These are phyloP conservation scores for Drosophila pseudotakahashii DNA, from an alignment of 2,888 invertebrate species.

Conservation along the genomic window DNA sequence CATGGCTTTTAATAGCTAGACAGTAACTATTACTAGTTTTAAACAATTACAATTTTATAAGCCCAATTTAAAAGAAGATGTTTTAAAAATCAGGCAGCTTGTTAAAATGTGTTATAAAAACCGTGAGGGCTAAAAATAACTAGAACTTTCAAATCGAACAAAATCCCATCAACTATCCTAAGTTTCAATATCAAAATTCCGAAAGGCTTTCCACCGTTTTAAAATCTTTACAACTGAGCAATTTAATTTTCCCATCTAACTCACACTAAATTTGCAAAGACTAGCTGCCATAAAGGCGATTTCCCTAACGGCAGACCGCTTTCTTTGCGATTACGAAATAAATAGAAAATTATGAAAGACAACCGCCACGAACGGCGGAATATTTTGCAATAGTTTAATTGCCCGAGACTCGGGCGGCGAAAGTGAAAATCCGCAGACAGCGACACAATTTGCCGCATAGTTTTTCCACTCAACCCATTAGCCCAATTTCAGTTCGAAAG, in stretches of 20 bases:
- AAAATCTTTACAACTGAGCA: slow-evolving; percentile 12
- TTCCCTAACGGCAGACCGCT: slow-evolving; percentile 52
- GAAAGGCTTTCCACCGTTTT: slow-evolving; percentile 16
- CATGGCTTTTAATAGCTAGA: no score
- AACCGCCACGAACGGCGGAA: slow-evolving; percentile 8
- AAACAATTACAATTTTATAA: no score
- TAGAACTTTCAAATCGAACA: no score
- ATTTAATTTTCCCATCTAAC: slow-evolving; percentile 7
- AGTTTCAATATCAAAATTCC: background rate
- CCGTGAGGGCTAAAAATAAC: no score
- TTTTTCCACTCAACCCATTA: slow-evolving; percentile 45
- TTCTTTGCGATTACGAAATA: slow-evolving; percentile 59
- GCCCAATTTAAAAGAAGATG: no score
- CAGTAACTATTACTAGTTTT: no score
- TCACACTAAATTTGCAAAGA: slow-evolving; percentile 1
- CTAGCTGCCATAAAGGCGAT: slow-evolving; percentile 37
- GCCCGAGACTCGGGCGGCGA: slow-evolving; percentile 47
- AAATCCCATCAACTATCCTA: no score
- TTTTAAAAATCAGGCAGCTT: no score
- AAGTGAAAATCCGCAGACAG: slow-evolving; percentile 61
- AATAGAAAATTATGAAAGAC: slow-evolving; percentile 47
- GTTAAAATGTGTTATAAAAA: no score
- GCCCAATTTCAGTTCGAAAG: slow-evolving; percentile 57
- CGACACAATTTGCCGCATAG: slow-evolving; percentile 28
- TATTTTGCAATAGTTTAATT: slow-evolving; percentile 70